Percentiles rank a stretch among this genome's conserved stretches.
These are phyloP conservation scores for Alca torda DNA, from an alignment of 2,797 vertebrate genomes.

Conservation along the genomic window DNA sequence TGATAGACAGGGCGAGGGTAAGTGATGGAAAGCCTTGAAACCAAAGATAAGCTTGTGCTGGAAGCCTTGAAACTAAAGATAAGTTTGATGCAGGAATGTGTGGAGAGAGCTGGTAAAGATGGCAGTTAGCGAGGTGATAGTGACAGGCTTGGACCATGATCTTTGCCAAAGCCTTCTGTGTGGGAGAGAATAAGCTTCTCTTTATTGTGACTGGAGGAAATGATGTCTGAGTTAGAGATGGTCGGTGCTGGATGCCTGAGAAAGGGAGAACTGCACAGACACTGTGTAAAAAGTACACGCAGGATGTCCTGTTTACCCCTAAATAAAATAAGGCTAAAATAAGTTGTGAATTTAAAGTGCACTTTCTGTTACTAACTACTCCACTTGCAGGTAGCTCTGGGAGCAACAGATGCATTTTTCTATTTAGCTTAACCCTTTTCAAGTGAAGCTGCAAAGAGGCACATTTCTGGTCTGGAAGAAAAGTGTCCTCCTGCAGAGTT, in stretches of 20 bases:
- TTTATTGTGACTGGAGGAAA: background rate
- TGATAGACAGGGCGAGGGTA: background rate
- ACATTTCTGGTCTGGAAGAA: background rate
- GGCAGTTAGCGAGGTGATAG: background rate
- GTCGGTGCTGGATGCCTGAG: accelerated
- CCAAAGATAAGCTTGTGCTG: background rate
- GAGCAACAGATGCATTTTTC: background rate
- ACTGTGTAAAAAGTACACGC: accelerated
- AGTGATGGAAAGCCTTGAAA: background rate
- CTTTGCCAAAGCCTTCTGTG: background rate
- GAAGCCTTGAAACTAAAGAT: background rate
- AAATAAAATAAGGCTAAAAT: background rate
- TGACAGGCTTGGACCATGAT: background rate
- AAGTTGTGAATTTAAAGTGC: background rate
- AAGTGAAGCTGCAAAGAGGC: background rate
- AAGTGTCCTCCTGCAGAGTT: background rate
- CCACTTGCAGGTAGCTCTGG: background rate
- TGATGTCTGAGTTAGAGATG: background rate
- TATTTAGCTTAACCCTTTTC: background rate
- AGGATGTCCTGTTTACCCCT: background rate
- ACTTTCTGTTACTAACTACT: background rate
- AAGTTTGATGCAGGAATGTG: background rate
- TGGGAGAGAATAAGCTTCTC: background rate
- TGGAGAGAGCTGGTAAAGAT: background rate
- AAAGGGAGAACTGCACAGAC: background rate